Conservation (phyloP, 2,888 invertebrate genomes). For the Drosophila dives region DNA sequence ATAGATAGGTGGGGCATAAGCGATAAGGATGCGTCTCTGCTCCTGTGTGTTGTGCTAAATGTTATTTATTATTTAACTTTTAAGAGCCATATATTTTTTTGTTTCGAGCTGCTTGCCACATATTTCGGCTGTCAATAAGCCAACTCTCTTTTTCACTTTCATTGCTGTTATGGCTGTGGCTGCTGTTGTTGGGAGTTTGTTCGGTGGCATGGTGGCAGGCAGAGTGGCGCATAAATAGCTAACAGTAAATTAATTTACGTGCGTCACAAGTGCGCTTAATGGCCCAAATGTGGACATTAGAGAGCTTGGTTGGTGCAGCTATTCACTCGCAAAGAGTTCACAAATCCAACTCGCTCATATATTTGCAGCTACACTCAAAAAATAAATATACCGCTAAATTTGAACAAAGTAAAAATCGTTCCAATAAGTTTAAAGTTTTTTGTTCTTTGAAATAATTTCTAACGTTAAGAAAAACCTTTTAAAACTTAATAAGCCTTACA, state of each 20-base stretch:
- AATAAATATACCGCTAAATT: not conserved
- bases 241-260: constrained; percentile 76
- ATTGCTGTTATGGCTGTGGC: constrained; percentile 17
- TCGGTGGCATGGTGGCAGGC: not conserved
- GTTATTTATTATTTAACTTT: constrained; percentile 77
- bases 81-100: constrained; percentile 58
- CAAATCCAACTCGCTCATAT: constrained; percentile 53
- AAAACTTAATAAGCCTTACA: too few species aligned
- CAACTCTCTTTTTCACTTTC: constrained; percentile 39
- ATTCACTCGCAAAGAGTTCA: constrained; percentile 37
- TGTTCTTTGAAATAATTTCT: too few species aligned
- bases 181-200: constrained; percentile 17
- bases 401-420: not conserved
- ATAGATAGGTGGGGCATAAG: constrained; percentile 15
- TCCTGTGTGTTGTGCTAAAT: constrained; percentile 58
- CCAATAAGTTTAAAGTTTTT: not conserved
- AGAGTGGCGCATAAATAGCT: constrained; percentile 58
- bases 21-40: constrained; percentile 38
- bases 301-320: constrained; percentile 34
- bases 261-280: constrained; percentile 74
- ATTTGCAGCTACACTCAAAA: constrained; percentile 10
- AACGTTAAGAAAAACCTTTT: too few species aligned
- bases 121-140: constrained; percentile 68
- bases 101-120: constrained; percentile 31
- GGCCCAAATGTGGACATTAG: constrained; percentile 42